Base-by-base conservation (phyloP, 92 coral and sea anemone genomes). In the Porites evermanni region DNA sequence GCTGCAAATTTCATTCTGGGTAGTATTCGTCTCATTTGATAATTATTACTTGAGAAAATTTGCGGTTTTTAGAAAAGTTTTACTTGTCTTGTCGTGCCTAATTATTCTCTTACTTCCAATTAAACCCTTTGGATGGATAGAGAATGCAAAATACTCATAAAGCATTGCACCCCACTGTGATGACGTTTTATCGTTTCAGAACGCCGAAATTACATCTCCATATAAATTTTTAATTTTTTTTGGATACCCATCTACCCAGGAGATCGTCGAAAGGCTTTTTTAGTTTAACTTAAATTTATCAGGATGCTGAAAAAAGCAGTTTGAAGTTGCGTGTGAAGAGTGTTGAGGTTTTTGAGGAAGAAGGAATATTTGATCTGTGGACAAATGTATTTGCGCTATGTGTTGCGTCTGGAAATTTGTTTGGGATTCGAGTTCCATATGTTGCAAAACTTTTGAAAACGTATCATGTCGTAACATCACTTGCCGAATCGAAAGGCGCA, bases 301-400 rank as follows among this genome's bases (percentile, higher is more conserved):
- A 18, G 13, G 20, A 1, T 2, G 26, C 44, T 24, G 19, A 2
- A 23, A 7, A 19, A 64, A 79, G 12, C 23, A 6, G 66, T 23
- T 75, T 56, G 20, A 3, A 73, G 53, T 16, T 51, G 2, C 16
- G 23, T 60, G 59, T 64, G 60, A 53, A 61, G 73, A 14, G 58
- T 66, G 83, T 64, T 63, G 20, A 11, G n/a, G 12, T 12, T 56
- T 20, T 75, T 18, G 10, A 52, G 47, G 64, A 16, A 53, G n/a
- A 12, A 12, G 19, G 6, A 3, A 11, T 12, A 18, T 23, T 80
- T 80, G 85, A 80, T 52, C 67, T 44, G n/a, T 19, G 53, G 75
- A 54, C 75, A 80, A 80, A 53, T 80, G 76, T 80, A 66, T 80
- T 80, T 80, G 85, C 76, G 54, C 54, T 47, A 24, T 67, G 75